Conservation (phyloP, 2,797 vertebrate genomes). For the Amblyopsis hoosieri region DNA sequence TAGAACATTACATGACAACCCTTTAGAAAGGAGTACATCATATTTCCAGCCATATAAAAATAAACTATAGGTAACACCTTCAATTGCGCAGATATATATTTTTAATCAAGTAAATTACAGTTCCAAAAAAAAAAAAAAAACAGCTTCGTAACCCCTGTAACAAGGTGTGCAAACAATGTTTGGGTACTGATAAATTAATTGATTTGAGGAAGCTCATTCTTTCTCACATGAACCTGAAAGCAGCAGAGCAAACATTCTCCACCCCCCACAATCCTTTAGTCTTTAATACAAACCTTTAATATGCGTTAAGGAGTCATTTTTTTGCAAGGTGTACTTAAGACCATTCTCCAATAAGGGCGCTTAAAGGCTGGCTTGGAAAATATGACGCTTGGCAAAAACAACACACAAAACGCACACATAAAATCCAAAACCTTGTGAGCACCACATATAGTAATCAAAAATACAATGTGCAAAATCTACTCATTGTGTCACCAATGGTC, state of each 20-base stretch:
- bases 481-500: constrained; percentile 51
- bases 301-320: background rate
- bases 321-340: constrained; percentile 24
- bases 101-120: constrained; percentile 65
- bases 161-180: constrained; percentile 62
- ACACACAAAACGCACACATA: constrained; percentile 48
- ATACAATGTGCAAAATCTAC: constrained; percentile 67
- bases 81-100: constrained; percentile 50
- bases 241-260: constrained; percentile 15
- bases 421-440: constrained; percentile 53
- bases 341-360: constrained; percentile 46
- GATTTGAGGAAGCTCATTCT: constrained; percentile 32
- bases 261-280: constrained; percentile 27
- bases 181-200: constrained; percentile 61
- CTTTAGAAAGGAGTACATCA: constrained; percentile 46
- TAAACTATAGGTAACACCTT: constrained; percentile 64
- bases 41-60: constrained; percentile 74
- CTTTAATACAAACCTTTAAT: constrained; percentile 27
- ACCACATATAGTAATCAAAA: constrained; percentile 39
- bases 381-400: constrained; percentile 51
- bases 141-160: constrained; percentile 45
- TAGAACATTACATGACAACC: constrained; percentile 57
- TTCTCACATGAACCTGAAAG: constrained; percentile 28
- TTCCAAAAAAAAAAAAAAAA: constrained; percentile 61
- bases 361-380: constrained; percentile 55